A percentile compares a stretch with the other conserved stretches of the same genome.
These are phyloP conservation scores for Hololepta plana DNA, from an alignment of 2,888 invertebrate genomes.

Conservation along the genomic window DNA sequence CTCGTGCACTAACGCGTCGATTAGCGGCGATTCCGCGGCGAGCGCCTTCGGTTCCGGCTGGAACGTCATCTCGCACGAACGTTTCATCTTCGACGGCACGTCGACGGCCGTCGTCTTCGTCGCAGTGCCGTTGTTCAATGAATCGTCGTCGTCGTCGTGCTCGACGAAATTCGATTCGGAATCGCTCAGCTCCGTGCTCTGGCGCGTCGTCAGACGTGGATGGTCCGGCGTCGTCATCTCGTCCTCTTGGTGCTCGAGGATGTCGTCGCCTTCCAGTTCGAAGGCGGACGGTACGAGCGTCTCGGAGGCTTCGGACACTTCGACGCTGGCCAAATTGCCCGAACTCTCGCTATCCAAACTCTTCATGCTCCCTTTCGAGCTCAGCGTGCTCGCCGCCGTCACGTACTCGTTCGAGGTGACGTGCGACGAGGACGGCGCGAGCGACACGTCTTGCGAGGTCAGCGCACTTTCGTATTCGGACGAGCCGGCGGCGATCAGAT, in stretches of 20 bases:
- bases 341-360: slow-evolving; percentile 81
- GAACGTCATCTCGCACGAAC: slow-evolving; percentile 83
- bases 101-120: no score
- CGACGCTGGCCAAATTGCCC: slow-evolving; percentile 73
- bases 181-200: slow-evolving; percentile 20
- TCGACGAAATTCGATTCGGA: slow-evolving; percentile 31
- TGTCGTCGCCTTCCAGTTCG: slow-evolving; percentile 59
- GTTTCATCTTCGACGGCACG: slow-evolving; percentile 58
- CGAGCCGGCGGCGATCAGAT: slow-evolving; percentile 54
- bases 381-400: slow-evolving; percentile 72
- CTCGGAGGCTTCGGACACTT: slow-evolving; percentile 83
- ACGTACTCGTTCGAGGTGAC: slow-evolving; percentile 71
- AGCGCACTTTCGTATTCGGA: slow-evolving; percentile 77
- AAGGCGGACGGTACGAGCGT: slow-evolving; percentile 82
- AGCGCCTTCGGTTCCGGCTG: slow-evolving; percentile 38
- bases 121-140: no score
- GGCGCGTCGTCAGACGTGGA: slow-evolving; percentile 14
- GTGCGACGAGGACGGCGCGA: slow-evolving; percentile 46
- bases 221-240: slow-evolving; percentile 18
- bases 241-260: slow-evolving; percentile 38
- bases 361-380: slow-evolving; percentile 78
- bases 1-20: slow-evolving; percentile 26
- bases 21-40: slow-evolving; percentile 29
- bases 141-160: slow-evolving; percentile 28
- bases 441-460: slow-evolving; percentile 62